These are phyloP conservation scores for Sapajus apella DNA, from an alignment of 2,113 vertebrate genomes.

Conservation along the genomic window DNA sequence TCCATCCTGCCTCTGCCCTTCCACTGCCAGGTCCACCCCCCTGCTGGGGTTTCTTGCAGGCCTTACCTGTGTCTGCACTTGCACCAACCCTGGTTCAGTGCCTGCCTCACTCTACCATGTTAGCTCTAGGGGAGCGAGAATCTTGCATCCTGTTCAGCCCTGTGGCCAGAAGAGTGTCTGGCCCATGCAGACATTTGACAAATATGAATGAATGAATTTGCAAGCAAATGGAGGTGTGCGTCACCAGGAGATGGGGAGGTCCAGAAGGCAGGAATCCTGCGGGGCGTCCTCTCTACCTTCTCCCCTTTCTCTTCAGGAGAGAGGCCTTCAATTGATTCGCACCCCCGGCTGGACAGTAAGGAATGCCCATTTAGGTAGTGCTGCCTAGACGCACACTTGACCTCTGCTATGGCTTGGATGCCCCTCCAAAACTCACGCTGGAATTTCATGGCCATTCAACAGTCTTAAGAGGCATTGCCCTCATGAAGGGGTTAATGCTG, in stretches of 20 bases:
- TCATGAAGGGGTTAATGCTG: not conserved
- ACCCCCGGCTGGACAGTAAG: not conserved
- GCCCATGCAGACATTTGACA: too few species aligned
- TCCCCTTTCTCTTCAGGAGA: not conserved
- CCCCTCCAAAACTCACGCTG: not conserved
- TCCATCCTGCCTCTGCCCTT: too few species aligned
- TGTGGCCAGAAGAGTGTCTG: too few species aligned
- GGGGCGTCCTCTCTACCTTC: not conserved
- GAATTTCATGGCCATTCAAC: not conserved
- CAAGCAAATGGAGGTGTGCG: not conserved
- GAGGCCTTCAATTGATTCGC: not conserved
- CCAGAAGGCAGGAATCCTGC: too few species aligned
- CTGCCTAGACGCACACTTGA: not conserved
- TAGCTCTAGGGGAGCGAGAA: too few species aligned
- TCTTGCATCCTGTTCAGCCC: too few species aligned
- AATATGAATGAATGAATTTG: too few species aligned
- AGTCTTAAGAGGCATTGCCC: not conserved
- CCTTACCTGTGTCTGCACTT: too few species aligned
- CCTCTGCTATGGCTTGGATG: not conserved
- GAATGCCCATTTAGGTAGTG: not conserved
- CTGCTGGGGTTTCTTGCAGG: too few species aligned
- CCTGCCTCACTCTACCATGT: too few species aligned
- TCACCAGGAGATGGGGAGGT: not conserved
- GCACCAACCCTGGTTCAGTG: too few species aligned
- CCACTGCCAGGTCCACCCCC: too few species aligned